phyloP scores from a whole-genome alignment of 2,888 invertebrate genomes.

The Polyommatus icarus region DNA sequence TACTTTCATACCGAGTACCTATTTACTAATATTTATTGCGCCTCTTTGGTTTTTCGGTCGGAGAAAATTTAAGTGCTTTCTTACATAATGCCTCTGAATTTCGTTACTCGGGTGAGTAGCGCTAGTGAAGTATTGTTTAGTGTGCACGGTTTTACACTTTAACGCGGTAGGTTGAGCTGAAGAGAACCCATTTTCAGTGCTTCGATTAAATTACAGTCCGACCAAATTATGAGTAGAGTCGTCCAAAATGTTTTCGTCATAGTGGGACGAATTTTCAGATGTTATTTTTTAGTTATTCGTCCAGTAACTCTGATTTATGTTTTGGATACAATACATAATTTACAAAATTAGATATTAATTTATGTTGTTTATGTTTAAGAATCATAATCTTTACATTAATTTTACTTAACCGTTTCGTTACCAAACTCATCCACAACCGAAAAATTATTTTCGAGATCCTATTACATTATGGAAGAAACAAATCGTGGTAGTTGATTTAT shows the following conservation, averaged over 20 bases:
- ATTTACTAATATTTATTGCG: slow-evolving; percentile 69
- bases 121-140: slow-evolving; percentile 25
- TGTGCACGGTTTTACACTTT: slow-evolving; percentile 29
- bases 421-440: neutral
- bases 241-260: neutral
- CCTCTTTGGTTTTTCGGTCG: slow-evolving; percentile 47
- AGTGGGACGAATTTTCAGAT: neutral
- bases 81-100: slow-evolving; percentile 40
- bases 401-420: neutral
- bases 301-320: neutral
- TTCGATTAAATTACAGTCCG: neutral
- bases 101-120: slow-evolving; percentile 34
- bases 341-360: neutral
- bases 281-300: neutral
- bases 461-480: neutral
- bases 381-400: neutral
- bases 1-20: slow-evolving; percentile 69
- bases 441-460: neutral
- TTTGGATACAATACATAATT: neutral
- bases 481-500: slow-evolving; percentile 16
- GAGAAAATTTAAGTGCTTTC: slow-evolving; percentile 54
- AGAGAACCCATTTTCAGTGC: slow-evolving; percentile 9
- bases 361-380: neutral
- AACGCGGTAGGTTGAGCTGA: slow-evolving; percentile 7
- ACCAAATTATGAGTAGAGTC: neutral